Conservation (phyloP, 2,888 invertebrate genomes). For the Lottia gigantea region DNA sequence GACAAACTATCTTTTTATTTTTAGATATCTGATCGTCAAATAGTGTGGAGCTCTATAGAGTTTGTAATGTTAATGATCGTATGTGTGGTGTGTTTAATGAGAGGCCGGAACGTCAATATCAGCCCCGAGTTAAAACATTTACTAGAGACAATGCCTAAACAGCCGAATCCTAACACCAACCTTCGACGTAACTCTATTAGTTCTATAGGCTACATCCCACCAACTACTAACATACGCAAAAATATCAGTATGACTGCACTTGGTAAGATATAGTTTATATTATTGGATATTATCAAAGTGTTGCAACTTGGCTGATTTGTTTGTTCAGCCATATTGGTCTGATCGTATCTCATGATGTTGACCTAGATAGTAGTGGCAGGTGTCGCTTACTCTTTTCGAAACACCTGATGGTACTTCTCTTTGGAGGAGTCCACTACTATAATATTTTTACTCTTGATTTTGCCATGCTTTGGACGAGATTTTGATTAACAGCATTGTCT, state of each 20-base stretch:
- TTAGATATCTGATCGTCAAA: constrained; percentile 47
- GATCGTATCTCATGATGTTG: too few species aligned
- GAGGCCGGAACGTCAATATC: constrained; percentile 26
- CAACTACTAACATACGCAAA: constrained; percentile 32
- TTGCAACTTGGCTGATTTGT: too few species aligned
- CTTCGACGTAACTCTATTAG: constrained; percentile 42
- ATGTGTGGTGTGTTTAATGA: constrained; percentile 33
- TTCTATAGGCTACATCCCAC: constrained; percentile 7
- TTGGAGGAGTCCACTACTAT: too few species aligned
- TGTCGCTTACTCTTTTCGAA: too few species aligned
- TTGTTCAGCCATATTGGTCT: too few species aligned
- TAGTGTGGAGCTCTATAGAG: constrained; percentile 42
- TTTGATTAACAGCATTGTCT: too few species aligned
- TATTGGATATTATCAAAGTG: too few species aligned
- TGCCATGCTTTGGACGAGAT: too few species aligned
- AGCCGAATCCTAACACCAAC: constrained; percentile 22
- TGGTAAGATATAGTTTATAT: constrained; percentile 29
- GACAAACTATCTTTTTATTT: background rate
- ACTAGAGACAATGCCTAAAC: constrained; percentile 36
- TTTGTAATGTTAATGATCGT: constrained; percentile 36
- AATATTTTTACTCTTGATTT: too few species aligned
- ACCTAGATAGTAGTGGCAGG: too few species aligned
- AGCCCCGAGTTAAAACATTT: constrained; percentile 37
- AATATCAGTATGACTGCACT: constrained; percentile 45
- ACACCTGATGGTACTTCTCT: too few species aligned